Evolutionary conservation across 2,888 invertebrate genomes (phyloP).

Genomic region (Norana najaformis): DNA sequence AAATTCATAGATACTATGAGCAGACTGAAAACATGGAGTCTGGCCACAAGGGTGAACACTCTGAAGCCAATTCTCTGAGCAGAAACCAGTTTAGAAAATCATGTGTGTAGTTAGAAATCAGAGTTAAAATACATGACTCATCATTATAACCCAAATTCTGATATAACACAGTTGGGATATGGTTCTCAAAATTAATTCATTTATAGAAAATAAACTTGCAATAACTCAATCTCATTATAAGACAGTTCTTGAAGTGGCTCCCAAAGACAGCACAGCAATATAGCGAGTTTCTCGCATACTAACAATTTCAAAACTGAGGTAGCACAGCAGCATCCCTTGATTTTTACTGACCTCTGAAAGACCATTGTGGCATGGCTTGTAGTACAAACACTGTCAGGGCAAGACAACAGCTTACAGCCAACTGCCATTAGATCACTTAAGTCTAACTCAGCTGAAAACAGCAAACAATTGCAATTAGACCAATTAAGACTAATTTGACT

Average conservation of each 20-base stretch:
- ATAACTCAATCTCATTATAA: background rate
- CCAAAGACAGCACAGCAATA: background rate
- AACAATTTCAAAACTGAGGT: too few relatives aligned
- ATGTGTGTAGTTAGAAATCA: background rate
- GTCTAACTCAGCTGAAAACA: background rate
- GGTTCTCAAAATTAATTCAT: background rate
- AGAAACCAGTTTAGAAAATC: background rate
- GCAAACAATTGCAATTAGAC: background rate
- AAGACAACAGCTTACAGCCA: background rate
- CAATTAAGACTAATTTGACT: background rate
- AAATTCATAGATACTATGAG: background rate
- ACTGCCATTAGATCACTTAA: slow-evolving; percentile 23
- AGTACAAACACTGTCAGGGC: slow-evolving; percentile 10
- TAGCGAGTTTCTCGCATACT: too few relatives aligned
- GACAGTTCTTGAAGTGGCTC: background rate
- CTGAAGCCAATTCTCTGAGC: background rate
- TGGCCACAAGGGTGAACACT: too few relatives aligned
- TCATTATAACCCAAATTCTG: too few relatives aligned
- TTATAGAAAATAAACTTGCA: background rate
- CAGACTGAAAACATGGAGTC: background rate
- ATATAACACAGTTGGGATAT: too few relatives aligned
- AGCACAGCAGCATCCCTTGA: background rate
- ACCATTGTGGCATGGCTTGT: slow-evolving; percentile 8
- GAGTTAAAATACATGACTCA: background rate
- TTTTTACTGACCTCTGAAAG: slow-evolving; percentile 15